These are phyloP conservation scores for Norana najaformis DNA, from an alignment of 2,888 invertebrate genomes.

Conservation along the genomic window DNA sequence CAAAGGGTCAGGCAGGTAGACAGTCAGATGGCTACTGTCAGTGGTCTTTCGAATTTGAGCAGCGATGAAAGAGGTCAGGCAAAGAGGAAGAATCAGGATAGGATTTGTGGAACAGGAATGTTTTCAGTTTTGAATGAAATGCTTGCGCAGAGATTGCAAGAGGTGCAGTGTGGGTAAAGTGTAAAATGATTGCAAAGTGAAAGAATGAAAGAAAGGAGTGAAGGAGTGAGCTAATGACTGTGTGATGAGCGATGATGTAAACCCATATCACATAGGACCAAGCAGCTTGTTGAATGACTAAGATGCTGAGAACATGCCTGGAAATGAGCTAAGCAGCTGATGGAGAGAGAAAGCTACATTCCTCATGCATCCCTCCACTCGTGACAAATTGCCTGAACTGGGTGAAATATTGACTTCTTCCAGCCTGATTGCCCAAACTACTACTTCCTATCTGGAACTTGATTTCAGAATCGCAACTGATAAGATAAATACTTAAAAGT, in stretches of 20 bases:
- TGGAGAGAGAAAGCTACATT: neutral
- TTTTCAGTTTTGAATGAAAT: too few relatives aligned
- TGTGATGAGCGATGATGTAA: neutral
- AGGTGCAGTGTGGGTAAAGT: too few relatives aligned
- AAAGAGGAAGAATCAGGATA: too few relatives aligned
- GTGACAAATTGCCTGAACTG: neutral
- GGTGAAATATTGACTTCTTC: neutral
- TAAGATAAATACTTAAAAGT: slow-evolving; percentile 13
- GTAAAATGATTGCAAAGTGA: neutral
- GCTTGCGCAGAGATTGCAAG: too few relatives aligned
- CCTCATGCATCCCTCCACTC: neutral
- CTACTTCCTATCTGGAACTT: neutral
- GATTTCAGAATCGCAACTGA: neutral
- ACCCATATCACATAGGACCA: neutral
- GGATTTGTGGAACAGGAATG: too few relatives aligned
- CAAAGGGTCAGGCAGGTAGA: too few relatives aligned
- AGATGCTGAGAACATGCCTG: neutral
- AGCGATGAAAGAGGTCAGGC: too few relatives aligned
- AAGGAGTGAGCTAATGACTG: neutral
- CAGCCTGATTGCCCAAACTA: too few relatives aligned
- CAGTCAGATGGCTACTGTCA: too few relatives aligned
- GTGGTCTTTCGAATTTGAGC: too few relatives aligned
- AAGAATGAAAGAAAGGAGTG: neutral
- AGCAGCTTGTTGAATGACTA: neutral
- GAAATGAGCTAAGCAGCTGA: neutral